A percentile compares a stretch with the other conserved stretches of the same genome.
Evolutionary conservation across 2,113 vertebrate species (phyloP).

Genomic region (Pitta sordida): DNA sequence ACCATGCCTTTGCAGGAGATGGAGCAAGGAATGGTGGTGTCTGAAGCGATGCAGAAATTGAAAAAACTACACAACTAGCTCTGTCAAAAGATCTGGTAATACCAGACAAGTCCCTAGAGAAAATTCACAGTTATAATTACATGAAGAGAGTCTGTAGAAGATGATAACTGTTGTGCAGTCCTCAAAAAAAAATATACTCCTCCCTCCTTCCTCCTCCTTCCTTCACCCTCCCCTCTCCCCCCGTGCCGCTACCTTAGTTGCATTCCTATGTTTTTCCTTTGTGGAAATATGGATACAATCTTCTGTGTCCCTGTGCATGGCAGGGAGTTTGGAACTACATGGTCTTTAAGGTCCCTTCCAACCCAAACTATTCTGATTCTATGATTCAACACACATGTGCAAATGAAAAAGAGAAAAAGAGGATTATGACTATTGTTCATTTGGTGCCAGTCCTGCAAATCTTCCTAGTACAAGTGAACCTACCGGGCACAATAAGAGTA

Average conservation of each 20-base stretch:
- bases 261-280: background rate
- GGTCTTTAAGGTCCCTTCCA: background rate
- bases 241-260: too few species aligned
- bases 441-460: background rate
- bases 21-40: background rate
- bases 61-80: background rate
- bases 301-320: background rate
- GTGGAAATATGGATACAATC: background rate
- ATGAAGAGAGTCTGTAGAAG: background rate
- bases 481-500: conserved; percentile 9
- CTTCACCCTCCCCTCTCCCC: too few species aligned
- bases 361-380: background rate
- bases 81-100: background rate
- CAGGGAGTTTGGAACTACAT: background rate
- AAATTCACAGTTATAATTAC: background rate
- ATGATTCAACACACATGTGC: rapidly evolving
- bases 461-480: background rate
- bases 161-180: background rate
- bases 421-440: background rate
- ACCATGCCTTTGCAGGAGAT: rapidly evolving
- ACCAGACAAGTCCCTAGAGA: background rate
- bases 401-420: background rate
- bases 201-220: too few species aligned
- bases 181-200: background rate
- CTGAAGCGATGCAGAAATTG: background rate